A percentile compares a stretch with the other conserved stretches of the same genome.
phyloP scores from a whole-genome alignment of 1,140 invertebrate species.

The Bombus waltoni region DNA sequence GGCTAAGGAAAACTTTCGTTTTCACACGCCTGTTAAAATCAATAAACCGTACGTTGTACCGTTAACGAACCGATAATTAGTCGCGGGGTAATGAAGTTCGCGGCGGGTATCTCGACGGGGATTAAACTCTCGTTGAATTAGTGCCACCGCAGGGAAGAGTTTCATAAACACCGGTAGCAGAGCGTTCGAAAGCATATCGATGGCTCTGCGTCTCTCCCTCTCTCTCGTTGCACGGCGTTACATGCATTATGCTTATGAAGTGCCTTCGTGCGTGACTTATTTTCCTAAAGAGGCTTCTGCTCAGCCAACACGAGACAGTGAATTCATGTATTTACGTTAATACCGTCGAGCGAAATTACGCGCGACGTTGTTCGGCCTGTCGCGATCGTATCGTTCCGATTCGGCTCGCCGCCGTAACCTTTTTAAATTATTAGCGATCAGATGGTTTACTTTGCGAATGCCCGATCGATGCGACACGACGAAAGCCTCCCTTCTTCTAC shows the following conservation, averaged over 20 bases:
- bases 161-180: constrained; percentile 42
- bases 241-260: constrained; percentile 54
- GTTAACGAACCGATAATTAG: constrained; percentile 74
- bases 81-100: constrained; percentile 51
- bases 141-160: constrained; percentile 35
- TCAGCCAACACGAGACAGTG: constrained; percentile 22
- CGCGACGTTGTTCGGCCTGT: constrained; percentile 3
- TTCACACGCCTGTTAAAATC: constrained; percentile 61
- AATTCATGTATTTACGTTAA: constrained; percentile 26
- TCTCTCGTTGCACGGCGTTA: too few species aligned
- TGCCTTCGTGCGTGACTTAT: constrained; percentile 50
- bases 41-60: constrained; percentile 60
- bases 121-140: constrained; percentile 43
- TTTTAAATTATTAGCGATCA: neutral
- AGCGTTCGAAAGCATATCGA: constrained; percentile 52
- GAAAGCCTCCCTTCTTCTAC: neutral
- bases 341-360: constrained; percentile 15
- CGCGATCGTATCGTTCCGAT: neutral
- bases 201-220: neutral
- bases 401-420: neutral
- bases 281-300: constrained; percentile 50
- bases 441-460: neutral
- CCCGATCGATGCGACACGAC: neutral
- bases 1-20: neutral
- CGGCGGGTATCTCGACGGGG: constrained; percentile 10